These are phyloP conservation scores for Germaria angustata DNA, from an alignment of 2,888 invertebrate genomes.

Conservation along the genomic window DNA sequence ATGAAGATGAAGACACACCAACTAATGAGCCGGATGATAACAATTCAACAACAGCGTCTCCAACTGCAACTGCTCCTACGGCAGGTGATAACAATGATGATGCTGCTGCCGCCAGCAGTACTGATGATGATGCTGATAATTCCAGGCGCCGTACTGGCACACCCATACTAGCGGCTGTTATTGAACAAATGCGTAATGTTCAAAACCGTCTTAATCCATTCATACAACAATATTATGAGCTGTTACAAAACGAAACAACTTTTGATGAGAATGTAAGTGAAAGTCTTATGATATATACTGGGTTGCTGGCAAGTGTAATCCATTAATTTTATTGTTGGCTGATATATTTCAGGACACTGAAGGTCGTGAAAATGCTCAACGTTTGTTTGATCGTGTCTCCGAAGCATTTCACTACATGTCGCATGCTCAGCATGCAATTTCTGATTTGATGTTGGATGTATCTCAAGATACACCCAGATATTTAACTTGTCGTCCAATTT, in stretches of 20 bases:
- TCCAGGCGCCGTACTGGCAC: conserved; percentile 78
- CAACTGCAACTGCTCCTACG: conserved; percentile 20
- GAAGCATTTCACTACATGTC: conserved; percentile 91
- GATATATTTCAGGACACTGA: conserved; percentile 76
- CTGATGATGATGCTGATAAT: conserved; percentile 62
- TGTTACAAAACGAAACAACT: conserved; percentile 83
- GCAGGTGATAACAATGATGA: conserved; percentile 41
- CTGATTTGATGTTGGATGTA: conserved; percentile 90
- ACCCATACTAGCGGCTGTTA: conserved; percentile 76
- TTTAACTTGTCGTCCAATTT: conserved; percentile 86
- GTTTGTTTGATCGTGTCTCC: conserved; percentile 86
- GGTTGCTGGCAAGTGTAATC: background rate
- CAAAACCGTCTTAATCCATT: conserved; percentile 84
- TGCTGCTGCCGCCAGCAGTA: conserved; percentile 35
- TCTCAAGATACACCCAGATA: conserved; percentile 85
- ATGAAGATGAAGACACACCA: conserved; percentile 69
- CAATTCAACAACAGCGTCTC: conserved; percentile 37
- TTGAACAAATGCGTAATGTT: conserved; percentile 77
- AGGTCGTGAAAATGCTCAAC: conserved; percentile 82
- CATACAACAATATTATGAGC: conserved; percentile 83
- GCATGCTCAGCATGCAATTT: conserved; percentile 93
- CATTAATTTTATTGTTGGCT: background rate
- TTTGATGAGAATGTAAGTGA: conserved; percentile 78
- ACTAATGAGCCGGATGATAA: conserved; percentile 55
- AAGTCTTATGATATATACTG: background rate